Percentiles rank a stretch among this genome's conserved stretches.
Conservation (phyloP, 2,113 vertebrate genomes). For the Australoheros scitulus region DNA sequence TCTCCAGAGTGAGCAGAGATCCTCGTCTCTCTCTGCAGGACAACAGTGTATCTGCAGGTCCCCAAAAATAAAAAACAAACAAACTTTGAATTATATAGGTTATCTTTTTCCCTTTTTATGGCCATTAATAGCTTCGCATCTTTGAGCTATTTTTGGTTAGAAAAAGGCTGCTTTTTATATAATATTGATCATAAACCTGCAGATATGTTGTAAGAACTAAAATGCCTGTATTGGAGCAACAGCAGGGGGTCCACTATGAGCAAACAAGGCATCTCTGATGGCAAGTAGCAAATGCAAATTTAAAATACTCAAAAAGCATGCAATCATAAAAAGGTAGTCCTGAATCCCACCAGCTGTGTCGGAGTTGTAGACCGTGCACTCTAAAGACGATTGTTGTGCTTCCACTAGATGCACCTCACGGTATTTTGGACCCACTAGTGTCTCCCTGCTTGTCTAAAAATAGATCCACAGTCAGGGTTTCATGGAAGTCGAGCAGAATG, state of each 20-base stretch:
- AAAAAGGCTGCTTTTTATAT: not conserved
- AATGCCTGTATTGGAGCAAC: slow-evolving; percentile 43
- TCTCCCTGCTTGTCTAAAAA: not conserved
- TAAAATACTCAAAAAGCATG: not conserved
- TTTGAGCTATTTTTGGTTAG: not conserved
- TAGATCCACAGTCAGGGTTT: not conserved
- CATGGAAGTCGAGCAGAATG: not conserved
- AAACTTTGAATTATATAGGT: not conserved
- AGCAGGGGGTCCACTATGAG: slow-evolving; percentile 66
- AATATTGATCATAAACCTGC: slow-evolving; percentile 15
- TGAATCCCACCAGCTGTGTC: too few species aligned
- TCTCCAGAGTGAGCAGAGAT: slow-evolving; percentile 21
- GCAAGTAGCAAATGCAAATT: slow-evolving; percentile 21
- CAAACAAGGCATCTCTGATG: slow-evolving; percentile 80
- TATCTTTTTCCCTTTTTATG: not conserved
- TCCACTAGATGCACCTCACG: not conserved
- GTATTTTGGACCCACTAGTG: not conserved
- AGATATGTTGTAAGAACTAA: not conserved
- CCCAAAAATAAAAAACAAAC: not conserved
- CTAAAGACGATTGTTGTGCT: not conserved
- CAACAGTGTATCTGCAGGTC: slow-evolving; percentile 43
- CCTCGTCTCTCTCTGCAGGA: slow-evolving; percentile 66
- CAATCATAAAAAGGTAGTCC: not conserved
- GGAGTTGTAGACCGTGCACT: too few species aligned
- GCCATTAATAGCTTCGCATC: not conserved